phyloP scores from a whole-genome alignment of 2,113 vertebrate genomes.

The Eclectus roratus region DNA sequence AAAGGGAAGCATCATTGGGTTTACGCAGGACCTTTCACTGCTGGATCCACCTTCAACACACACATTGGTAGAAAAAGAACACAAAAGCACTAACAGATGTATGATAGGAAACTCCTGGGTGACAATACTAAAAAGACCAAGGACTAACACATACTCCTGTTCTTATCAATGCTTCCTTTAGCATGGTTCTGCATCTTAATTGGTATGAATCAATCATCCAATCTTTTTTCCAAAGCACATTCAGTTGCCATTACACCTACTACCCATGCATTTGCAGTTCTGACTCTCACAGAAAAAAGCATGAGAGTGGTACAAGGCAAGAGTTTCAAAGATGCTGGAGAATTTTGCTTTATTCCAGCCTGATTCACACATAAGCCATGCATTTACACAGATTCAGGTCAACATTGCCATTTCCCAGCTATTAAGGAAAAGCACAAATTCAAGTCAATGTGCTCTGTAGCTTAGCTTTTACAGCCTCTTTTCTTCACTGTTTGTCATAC shows the following conservation, averaged over 20 bases:
- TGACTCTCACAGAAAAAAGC: neutral
- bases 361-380: neutral
- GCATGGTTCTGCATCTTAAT: neutral
- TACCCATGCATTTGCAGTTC: neutral
- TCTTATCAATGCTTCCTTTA: neutral
- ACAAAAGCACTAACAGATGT: neutral
- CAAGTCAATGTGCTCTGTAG: neutral
- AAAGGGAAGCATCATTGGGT: neutral
- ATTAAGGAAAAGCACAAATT: neutral
- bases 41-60: neutral
- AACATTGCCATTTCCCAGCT: neutral
- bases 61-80: neutral
- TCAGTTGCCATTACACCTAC: neutral
- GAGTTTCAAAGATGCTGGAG: neutral
- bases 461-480: neutral
- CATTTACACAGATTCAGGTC: neutral
- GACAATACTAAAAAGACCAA: neutral
- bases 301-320: neutral
- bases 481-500: neutral
- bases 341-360: neutral
- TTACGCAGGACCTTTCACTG: neutral
- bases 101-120: neutral
- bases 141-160: neutral
- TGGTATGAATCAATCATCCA: neutral
- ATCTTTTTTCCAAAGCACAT: neutral